Conservation (phyloP, 2,797 vertebrate species). For the Manis pentadactyla region DNA sequence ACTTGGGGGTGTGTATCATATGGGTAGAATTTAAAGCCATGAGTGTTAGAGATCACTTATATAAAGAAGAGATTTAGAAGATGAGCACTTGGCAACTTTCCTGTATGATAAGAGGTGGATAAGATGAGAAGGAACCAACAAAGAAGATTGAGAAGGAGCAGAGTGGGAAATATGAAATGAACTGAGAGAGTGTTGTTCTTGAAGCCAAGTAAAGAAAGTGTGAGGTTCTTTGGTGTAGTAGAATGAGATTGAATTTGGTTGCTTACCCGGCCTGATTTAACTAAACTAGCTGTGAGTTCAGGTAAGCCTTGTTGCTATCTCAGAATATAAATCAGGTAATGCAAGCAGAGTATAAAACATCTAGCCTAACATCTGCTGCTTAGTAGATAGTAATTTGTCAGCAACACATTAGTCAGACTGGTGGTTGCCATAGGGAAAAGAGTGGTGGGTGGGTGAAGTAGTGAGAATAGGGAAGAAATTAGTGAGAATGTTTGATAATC, state of each 20-base stretch:
- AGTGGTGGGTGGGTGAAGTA: no score
- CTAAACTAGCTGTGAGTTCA: background rate
- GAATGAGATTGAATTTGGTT: background rate
- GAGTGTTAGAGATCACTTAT: background rate
- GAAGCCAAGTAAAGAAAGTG: background rate
- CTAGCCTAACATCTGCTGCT: background rate
- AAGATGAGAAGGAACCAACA: background rate
- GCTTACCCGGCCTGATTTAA: background rate
- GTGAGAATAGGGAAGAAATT: no score
- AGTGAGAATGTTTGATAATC: no score
- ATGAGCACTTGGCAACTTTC: background rate
- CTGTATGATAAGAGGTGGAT: background rate
- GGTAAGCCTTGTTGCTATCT: background rate
- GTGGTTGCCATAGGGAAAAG: no score
- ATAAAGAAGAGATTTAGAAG: slow-evolving; percentile 4
- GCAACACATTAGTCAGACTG: background rate
- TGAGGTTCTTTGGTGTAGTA: background rate
- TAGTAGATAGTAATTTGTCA: background rate
- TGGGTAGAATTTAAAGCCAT: background rate
- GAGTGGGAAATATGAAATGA: background rate
- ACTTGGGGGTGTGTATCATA: background rate
- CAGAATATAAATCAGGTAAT: background rate
- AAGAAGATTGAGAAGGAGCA: background rate
- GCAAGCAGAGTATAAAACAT: background rate
- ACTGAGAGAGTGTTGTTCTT: background rate